Conservation (phyloP, 2,113 vertebrate species). For the rat (Rattus norvegicus) region GRCr8 NC_086030.1:50846501-50847000, state of each 20-base stretch:
- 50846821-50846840: background rate
- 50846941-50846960: fast-evolving
- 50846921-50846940: background rate
- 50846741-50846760: background rate
- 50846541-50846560: slow-evolving; percentile 47
- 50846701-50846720: background rate
- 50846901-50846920: background rate
- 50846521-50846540: slow-evolving; percentile 59
- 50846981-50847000: background rate
- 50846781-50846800: background rate
- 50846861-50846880: background rate
- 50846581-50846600: background rate
- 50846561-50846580: slow-evolving; percentile 35
- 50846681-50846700: background rate
- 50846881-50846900: background rate
- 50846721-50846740: background rate
- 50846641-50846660: slow-evolving; percentile 65
- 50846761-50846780: background rate
- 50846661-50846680: background rate
- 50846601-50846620: background rate
- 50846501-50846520: slow-evolving; percentile 15
- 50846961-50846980: background rate
- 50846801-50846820: background rate
- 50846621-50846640: slow-evolving; percentile 55
- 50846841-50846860: background rate